These are phyloP conservation scores for Dryadula phaetusa DNA, from an alignment of 2,888 invertebrate species.

Conservation along the genomic window DNA sequence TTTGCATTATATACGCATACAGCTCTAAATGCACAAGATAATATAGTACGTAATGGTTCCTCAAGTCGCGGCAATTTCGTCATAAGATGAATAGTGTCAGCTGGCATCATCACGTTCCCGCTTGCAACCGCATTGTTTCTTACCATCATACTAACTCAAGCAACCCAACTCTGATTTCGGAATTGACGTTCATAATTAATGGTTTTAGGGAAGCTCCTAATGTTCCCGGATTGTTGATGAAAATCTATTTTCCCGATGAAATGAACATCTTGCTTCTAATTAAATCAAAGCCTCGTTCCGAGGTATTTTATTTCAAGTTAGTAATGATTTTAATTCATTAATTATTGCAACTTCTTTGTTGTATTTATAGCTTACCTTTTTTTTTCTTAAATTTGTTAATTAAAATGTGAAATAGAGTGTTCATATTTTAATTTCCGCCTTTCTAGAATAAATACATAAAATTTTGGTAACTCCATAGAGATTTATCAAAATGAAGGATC, in stretches of 20 bases:
- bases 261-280: slow-evolving; percentile 50
- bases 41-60: slow-evolving; percentile 15
- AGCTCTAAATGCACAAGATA: not conserved
- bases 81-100: slow-evolving; percentile 42
- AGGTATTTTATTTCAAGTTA: slow-evolving; percentile 31
- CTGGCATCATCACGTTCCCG: slow-evolving; percentile 58
- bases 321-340: slow-evolving; percentile 25
- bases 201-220: slow-evolving; percentile 52
- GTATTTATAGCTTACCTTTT: too few species aligned
- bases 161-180: slow-evolving; percentile 57
- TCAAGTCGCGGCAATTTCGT: slow-evolving; percentile 21
- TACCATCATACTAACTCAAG: slow-evolving; percentile 59
- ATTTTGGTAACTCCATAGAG: slow-evolving; percentile 15
- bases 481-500: slow-evolving; percentile 30
- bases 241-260: slow-evolving; percentile 48
- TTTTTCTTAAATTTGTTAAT: not conserved
- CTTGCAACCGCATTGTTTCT: slow-evolving; percentile 61
- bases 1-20: not conserved
- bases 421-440: slow-evolving; percentile 12
- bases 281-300: slow-evolving; percentile 47
- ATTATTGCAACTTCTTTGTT: not conserved
- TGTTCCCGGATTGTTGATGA: slow-evolving; percentile 50
- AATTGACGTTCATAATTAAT: slow-evolving; percentile 72
- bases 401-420: slow-evolving; percentile 8
- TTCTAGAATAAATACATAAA: slow-evolving; percentile 15